Percentiles rank a stretch among this genome's conserved stretches.
phyloP scores from a whole-genome alignment of 2,113 vertebrate genomes.

The Bettongia penicillata region DNA sequence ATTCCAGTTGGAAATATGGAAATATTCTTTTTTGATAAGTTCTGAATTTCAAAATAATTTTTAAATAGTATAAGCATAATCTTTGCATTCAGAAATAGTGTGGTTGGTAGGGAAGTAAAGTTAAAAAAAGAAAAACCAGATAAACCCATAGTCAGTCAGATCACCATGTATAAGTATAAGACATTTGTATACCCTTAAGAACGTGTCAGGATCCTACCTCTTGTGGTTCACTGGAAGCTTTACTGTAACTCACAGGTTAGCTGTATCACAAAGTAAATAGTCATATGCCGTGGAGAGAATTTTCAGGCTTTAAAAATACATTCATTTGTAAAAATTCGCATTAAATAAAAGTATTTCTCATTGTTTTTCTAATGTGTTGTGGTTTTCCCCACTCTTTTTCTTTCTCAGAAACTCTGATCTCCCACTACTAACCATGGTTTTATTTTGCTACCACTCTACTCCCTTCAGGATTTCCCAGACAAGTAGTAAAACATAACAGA shows the following conservation, averaged over 20 bases:
- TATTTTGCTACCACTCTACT: not conserved
- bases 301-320: not conserved
- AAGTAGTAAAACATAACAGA: not conserved
- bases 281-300: not conserved
- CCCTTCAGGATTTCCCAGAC: not conserved
- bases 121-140: not conserved
- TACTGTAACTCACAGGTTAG: not conserved
- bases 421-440: not conserved
- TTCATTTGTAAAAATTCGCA: not conserved
- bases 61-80: not conserved
- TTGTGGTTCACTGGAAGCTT: not conserved
- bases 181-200: not conserved
- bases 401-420: not conserved
- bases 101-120: not conserved
- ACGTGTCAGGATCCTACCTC: not conserved
- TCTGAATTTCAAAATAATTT: not conserved
- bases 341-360: not conserved
- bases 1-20: not conserved
- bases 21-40: not conserved
- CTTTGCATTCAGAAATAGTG: not conserved
- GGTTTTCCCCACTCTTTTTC: not conserved
- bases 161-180: not conserved
- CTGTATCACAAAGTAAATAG: no score
- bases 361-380: not conserved
- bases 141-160: not conserved